These are phyloP conservation scores for Sternarchorhynchus goeldii DNA, from an alignment of 2,797 vertebrate genomes.

Conservation along the genomic window DNA sequence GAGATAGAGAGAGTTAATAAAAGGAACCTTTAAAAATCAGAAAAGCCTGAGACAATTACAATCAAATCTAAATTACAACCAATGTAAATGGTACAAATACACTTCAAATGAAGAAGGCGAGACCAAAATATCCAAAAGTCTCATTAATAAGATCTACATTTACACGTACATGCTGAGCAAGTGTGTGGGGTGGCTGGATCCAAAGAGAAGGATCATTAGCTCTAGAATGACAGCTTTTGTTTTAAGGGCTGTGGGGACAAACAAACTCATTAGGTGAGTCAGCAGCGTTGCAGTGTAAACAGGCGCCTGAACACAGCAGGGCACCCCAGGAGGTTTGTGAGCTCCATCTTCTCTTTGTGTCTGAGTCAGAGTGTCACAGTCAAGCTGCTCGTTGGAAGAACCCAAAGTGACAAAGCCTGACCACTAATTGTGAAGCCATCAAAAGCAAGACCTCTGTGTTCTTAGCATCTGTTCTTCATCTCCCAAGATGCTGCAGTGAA, in stretches of 20 bases:
- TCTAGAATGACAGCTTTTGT: background rate
- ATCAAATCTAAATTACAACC: too few relatives aligned
- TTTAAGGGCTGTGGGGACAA: conserved; percentile 16
- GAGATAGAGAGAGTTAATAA: background rate
- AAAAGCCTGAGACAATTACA: background rate
- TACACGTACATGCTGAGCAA: background rate
- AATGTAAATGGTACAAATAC: background rate
- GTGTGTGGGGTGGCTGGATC: conserved; percentile 11
- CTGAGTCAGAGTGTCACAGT: background rate
- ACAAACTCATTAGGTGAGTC: conserved; percentile 30
- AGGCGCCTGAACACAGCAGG: background rate
- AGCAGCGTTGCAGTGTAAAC: conserved; percentile 22
- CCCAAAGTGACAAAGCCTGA: background rate
- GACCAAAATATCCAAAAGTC: background rate
- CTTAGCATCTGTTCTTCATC: background rate
- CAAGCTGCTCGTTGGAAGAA: background rate
- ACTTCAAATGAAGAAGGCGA: background rate
- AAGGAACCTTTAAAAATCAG: background rate
- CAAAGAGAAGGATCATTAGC: too few relatives aligned
- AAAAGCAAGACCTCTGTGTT: background rate
- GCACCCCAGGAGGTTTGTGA: background rate
- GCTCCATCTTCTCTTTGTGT: background rate
- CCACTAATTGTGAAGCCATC: background rate
- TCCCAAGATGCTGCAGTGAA: background rate
- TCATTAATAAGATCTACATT: background rate